Conservation (phyloP, 1,140 invertebrate species). For the Dermatophagoides farinae region DNA sequence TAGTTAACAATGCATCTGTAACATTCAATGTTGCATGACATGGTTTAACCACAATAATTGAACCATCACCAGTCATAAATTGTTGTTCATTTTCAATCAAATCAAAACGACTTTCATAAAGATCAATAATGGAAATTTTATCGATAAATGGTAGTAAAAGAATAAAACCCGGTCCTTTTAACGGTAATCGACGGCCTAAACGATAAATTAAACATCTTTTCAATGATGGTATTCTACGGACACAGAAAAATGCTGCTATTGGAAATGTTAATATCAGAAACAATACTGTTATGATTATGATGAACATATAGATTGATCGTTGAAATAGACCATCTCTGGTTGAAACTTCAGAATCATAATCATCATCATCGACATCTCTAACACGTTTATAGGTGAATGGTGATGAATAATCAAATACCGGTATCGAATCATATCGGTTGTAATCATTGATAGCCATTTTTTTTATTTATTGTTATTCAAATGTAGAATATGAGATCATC, state of each 20-base stretch:
- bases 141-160: constrained; percentile 12
- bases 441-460: neutral
- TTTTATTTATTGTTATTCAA: too few species aligned
- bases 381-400: neutral
- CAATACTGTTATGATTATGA: neutral
- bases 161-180: constrained; percentile 13
- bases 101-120: neutral
- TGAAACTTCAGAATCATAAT: neutral
- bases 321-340: neutral
- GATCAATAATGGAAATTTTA: constrained; percentile 10
- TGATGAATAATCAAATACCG: neutral
- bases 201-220: constrained; percentile 14
- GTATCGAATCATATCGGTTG: neutral
- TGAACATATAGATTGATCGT: neutral
- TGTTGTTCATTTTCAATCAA: constrained; percentile 6
- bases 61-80: constrained; percentile 11
- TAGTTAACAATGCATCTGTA: constrained; percentile 10
- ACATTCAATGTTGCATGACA: constrained; percentile 1
- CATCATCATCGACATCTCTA: neutral
- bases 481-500: too few species aligned
- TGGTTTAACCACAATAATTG: constrained; percentile 4
- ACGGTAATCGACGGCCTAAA: constrained; percentile 12
- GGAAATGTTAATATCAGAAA: constrained; percentile 1
- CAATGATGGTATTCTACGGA: constrained; percentile 9
- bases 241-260: constrained; percentile 8